Evolutionary conservation across 2,113 vertebrate genomes (phyloP).

Genomic region (Etheostoma cragini): DNA sequence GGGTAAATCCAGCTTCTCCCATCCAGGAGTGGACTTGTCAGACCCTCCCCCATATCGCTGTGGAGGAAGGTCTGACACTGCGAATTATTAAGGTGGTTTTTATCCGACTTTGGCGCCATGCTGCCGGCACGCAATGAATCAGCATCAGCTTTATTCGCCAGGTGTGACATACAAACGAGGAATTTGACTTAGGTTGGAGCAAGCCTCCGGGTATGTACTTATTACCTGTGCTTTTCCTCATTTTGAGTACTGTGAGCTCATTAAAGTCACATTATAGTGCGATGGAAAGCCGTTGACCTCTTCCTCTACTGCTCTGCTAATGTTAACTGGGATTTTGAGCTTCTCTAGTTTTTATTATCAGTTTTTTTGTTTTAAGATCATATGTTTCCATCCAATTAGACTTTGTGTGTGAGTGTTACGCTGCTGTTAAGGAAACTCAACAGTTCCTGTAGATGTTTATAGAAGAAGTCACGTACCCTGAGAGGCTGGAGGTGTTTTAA

Average conservation of each 20-base stretch:
- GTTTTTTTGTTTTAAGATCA: not conserved
- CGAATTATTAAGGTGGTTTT: not conserved
- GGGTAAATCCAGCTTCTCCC: too few relatives aligned
- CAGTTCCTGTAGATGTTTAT: not conserved
- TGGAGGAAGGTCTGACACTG: too few relatives aligned
- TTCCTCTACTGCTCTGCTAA: too few relatives aligned
- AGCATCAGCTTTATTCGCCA: too few relatives aligned
- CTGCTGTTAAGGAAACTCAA: not conserved
- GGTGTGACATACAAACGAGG: too few relatives aligned
- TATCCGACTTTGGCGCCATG: not conserved
- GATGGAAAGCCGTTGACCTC: not conserved
- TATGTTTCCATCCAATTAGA: not conserved
- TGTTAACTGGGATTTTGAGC: too few relatives aligned
- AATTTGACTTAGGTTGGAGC: too few relatives aligned
- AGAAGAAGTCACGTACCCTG: not conserved
- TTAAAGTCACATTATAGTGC: not conserved
- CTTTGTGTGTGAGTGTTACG: not conserved
- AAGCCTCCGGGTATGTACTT: too few relatives aligned
- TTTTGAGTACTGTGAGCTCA: not conserved
- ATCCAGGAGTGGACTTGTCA: too few relatives aligned
- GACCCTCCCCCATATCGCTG: too few relatives aligned
- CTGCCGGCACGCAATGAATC: not conserved
- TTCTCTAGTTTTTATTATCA: not conserved
- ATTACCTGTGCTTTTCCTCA: too few relatives aligned
- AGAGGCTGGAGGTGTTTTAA: not conserved